These are phyloP conservation scores for Sebastes steindachneri DNA, from an alignment of 2,797 vertebrate genomes.

Conservation along the genomic window DNA sequence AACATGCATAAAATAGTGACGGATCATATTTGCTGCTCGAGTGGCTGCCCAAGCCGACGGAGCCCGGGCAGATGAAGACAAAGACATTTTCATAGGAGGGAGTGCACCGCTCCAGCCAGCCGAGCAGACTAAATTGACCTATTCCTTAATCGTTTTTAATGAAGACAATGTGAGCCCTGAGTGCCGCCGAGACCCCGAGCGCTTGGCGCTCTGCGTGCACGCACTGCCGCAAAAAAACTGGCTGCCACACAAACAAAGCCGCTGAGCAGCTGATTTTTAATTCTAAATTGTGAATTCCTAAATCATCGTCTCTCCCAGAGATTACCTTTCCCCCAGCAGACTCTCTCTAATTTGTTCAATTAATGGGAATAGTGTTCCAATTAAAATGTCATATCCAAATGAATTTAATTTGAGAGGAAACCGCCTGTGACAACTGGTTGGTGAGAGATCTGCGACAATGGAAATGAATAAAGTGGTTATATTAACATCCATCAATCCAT, in stretches of 20 bases:
- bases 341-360: conserved; percentile 80
- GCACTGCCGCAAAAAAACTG: conserved; percentile 41
- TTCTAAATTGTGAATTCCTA: conserved; percentile 72
- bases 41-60: conserved; percentile 45
- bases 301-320: conserved; percentile 72
- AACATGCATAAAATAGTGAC: conserved; percentile 67
- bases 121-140: conserved; percentile 79
- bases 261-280: conserved; percentile 67
- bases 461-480: conserved; percentile 30
- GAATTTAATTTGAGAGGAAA: conserved; percentile 78
- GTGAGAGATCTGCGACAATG: conserved; percentile 58
- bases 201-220: conserved; percentile 28
- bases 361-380: conserved; percentile 82
- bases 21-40: conserved; percentile 72
- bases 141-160: conserved; percentile 84
- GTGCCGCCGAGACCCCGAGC: conserved; percentile 63
- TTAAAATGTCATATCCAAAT: conserved; percentile 83
- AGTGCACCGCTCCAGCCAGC: conserved; percentile 58
- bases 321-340: conserved; percentile 78
- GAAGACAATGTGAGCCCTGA: conserved; percentile 77
- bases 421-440: conserved; percentile 59
- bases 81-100: conserved; percentile 68
- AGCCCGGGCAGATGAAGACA: conserved; percentile 65
- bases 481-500: conserved; percentile 36
- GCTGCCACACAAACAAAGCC: conserved; percentile 70